Evolutionary conservation across 2,888 invertebrate genomes (phyloP).

Genomic region (Neoaliturus tenellus): DNA sequence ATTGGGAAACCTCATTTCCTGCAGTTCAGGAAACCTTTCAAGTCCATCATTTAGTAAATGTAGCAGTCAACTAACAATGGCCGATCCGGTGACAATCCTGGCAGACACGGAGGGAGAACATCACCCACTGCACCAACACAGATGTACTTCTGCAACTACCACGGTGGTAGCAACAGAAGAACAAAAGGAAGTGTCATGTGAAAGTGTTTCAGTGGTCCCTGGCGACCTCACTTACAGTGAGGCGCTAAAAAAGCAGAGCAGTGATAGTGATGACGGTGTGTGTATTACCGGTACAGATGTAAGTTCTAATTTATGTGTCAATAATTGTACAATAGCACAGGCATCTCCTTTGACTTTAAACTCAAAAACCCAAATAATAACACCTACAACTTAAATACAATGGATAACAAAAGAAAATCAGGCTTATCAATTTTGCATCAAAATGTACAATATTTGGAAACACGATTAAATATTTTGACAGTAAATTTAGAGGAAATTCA

Average conservation of each 20-base stretch:
- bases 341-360: too few relatives aligned
- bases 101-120: background rate
- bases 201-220: background rate
- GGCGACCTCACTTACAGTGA: slow-evolving; percentile 5
- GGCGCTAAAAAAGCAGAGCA: background rate
- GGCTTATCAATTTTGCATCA: too few relatives aligned
- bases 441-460: too few relatives aligned
- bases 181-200: background rate
- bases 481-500: too few relatives aligned
- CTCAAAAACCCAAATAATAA: too few relatives aligned
- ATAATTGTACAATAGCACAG: too few relatives aligned
- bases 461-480: too few relatives aligned
- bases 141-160: background rate
- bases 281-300: background rate
- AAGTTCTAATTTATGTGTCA: background rate
- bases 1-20: background rate
- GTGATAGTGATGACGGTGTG: background rate
- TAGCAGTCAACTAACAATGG: background rate
- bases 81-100: background rate
- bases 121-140: background rate
- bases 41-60: background rate
- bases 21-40: background rate
- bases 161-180: background rate
- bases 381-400: too few relatives aligned
- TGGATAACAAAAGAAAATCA: too few relatives aligned